These are phyloP conservation scores for Polia nebulosa DNA, from an alignment of 2,888 invertebrate species.

Conservation along the genomic window DNA sequence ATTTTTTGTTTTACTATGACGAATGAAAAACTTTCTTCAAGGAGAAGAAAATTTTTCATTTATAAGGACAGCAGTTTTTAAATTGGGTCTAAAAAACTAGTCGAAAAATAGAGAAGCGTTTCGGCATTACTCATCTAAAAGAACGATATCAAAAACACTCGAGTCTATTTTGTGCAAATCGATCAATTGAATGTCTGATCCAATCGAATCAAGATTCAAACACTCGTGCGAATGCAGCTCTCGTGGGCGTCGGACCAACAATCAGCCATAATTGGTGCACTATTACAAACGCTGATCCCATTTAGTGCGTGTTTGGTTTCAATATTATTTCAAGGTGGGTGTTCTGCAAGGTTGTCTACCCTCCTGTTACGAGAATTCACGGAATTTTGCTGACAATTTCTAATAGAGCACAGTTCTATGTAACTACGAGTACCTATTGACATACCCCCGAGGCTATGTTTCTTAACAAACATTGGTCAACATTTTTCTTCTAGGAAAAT, in stretches of 20 bases:
- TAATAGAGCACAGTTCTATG: not conserved
- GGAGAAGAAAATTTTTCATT: no score
- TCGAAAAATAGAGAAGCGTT: no score
- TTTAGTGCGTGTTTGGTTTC: slow-evolving; percentile 37
- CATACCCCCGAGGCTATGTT: not conserved
- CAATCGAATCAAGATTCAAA: slow-evolving; percentile 25
- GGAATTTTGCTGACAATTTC: not conserved
- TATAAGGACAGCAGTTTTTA: no score
- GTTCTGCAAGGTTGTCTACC: slow-evolving; percentile 20
- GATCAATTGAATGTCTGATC: slow-evolving; percentile 13
- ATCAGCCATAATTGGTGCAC: slow-evolving; percentile 53
- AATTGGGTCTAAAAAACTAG: no score
- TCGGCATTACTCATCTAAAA: no score
- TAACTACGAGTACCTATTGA: not conserved
- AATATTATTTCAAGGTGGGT: slow-evolving; percentile 39
- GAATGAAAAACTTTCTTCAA: no score
- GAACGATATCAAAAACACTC: not conserved
- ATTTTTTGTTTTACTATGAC: no score
- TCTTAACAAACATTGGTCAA: slow-evolving; percentile 5
- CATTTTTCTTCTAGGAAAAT: slow-evolving; percentile 7
- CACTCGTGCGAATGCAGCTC: slow-evolving; percentile 32
- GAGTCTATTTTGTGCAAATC: not conserved
- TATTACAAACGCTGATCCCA: slow-evolving; percentile 47
- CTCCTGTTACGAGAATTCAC: not conserved
- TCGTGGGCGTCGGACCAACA: slow-evolving; percentile 38